Evolutionary conservation across 2,113 vertebrate species (phyloP).

Genomic region (Varanus salvator): DNA sequence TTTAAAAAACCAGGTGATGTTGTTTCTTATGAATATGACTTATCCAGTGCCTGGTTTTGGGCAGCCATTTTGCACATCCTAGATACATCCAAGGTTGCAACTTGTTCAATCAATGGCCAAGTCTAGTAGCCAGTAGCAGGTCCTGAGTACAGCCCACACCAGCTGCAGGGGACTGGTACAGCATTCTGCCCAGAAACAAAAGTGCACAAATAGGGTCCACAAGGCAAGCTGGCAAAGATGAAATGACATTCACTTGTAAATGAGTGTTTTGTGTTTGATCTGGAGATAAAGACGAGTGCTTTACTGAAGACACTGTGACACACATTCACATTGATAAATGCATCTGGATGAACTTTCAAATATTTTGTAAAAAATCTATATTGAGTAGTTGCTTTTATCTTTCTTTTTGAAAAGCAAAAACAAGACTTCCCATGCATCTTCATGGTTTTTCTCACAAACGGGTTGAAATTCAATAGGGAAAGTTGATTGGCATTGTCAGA

Average conservation of each 20-base stretch:
- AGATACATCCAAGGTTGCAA: constrained; percentile 50
- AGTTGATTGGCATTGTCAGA: neutral
- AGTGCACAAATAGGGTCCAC: constrained; percentile 83
- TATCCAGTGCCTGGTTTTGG: constrained; percentile 16
- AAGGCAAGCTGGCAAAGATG: constrained; percentile 75
- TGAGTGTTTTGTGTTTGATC: constrained; percentile 86
- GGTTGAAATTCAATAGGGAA: neutral
- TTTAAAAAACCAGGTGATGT: neutral
- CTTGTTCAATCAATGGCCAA: constrained; percentile 38
- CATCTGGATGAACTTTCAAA: constrained; percentile 20
- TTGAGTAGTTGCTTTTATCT: neutral
- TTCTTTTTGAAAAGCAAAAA: neutral
- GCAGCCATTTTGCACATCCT: neutral
- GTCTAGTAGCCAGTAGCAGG: constrained; percentile 70
- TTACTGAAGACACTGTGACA: constrained; percentile 63
- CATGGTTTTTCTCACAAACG: neutral
- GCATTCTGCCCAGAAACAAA: constrained; percentile 80
- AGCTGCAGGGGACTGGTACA: constrained; percentile 80
- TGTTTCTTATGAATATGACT: constrained; percentile 11
- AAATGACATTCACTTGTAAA: constrained; percentile 87
- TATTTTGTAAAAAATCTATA: constrained; percentile 50
- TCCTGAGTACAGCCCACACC: constrained; percentile 77
- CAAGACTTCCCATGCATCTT: neutral
- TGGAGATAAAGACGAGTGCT: constrained; percentile 81
- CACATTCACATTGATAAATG: constrained; percentile 47